Evolutionary conservation across 1,140 invertebrate genomes (phyloP).

Genomic region (Leucophenga varia): DNA sequence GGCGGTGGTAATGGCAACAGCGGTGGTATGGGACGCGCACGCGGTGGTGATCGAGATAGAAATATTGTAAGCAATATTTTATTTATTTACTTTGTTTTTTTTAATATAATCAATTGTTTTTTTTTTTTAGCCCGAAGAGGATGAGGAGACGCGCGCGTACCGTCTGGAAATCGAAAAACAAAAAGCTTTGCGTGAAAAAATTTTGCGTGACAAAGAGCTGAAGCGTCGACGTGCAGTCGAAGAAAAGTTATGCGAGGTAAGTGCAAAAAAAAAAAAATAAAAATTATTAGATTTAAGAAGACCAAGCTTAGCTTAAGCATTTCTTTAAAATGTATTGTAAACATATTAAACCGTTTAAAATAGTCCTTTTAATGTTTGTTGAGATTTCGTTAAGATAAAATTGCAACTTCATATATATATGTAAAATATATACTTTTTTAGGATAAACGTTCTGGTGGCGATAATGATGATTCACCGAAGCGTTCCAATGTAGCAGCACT

Average conservation of each 20-base stretch:
- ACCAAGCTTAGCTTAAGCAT: too few relatives aligned
- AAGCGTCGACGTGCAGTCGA: constrained; percentile 62
- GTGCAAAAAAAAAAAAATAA: constrained; percentile 3
- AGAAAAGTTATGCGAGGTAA: constrained; percentile 51
- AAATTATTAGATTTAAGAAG: neutral
- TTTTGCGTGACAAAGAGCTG: constrained; percentile 65
- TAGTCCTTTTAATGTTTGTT: too few relatives aligned
- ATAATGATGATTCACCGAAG: neutral
- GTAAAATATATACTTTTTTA: constrained; percentile 16
- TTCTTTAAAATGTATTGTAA: too few relatives aligned
- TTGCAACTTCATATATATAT: constrained; percentile 10
- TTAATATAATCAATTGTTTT: too few relatives aligned
- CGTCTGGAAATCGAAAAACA: constrained; percentile 68
- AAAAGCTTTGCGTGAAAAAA: constrained; percentile 63
- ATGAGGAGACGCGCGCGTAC: constrained; percentile 66
- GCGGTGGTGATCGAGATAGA: constrained; percentile 12
- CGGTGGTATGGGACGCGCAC: too few relatives aligned
- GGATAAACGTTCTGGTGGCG: constrained; percentile 34
- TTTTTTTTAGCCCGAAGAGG: constrained; percentile 58
- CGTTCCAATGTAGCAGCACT: too few relatives aligned
- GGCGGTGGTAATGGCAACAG: constrained; percentile 23
- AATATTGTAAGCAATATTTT: constrained; percentile 31
- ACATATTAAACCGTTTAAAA: too few relatives aligned
- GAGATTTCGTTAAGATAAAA: too few relatives aligned
- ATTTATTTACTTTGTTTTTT: constrained; percentile 5